Evolutionary conservation across 2,888 invertebrate genomes (phyloP).

Genomic region (Holacanthella duospinosa): DNA sequence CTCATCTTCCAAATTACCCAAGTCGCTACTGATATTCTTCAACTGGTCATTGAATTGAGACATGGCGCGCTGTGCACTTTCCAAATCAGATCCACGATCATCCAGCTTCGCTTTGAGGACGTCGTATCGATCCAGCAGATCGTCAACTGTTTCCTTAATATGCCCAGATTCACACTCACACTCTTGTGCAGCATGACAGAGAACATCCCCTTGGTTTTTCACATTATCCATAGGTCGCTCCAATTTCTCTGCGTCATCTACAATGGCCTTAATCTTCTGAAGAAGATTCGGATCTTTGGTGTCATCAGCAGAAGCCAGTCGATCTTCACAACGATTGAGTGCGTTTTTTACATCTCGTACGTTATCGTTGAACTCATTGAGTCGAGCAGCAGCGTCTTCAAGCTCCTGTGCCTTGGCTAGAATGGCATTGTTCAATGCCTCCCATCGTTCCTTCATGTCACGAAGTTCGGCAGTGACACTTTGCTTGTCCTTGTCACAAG

Average conservation of each 20-base stretch:
- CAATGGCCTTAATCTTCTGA: conserved; percentile 63
- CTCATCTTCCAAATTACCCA: conserved; percentile 69
- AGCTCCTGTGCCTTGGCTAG: conserved; percentile 61
- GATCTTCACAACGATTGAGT: conserved; percentile 78
- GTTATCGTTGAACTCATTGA: conserved; percentile 43
- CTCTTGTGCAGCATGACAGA: conserved; percentile 63
- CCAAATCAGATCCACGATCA: conserved; percentile 65
- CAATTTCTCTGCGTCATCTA: conserved; percentile 68
- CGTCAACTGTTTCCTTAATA: conserved; percentile 66
- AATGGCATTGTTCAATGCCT: conserved; percentile 73
- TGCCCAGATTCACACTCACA: conserved; percentile 63
- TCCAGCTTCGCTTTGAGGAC: conserved; percentile 66
- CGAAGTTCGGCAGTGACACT: conserved; percentile 71
- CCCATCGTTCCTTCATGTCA: conserved; percentile 78
- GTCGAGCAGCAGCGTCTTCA: conserved; percentile 62
- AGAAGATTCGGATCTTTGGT: conserved; percentile 62
- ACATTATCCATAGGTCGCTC: conserved; percentile 61
- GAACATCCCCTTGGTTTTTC: conserved; percentile 60
- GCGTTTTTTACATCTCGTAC: conserved; percentile 73
- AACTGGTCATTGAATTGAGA: conserved; percentile 80
- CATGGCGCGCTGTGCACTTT: conserved; percentile 75
- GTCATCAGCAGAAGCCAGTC: conserved; percentile 59
- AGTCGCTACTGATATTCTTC: conserved; percentile 62
- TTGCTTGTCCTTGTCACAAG: conserved; percentile 85
- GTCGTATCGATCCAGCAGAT: conserved; percentile 61